Base-by-base conservation (phyloP, 2,888 invertebrate species). In the Acanthopleura granulata region DNA sequence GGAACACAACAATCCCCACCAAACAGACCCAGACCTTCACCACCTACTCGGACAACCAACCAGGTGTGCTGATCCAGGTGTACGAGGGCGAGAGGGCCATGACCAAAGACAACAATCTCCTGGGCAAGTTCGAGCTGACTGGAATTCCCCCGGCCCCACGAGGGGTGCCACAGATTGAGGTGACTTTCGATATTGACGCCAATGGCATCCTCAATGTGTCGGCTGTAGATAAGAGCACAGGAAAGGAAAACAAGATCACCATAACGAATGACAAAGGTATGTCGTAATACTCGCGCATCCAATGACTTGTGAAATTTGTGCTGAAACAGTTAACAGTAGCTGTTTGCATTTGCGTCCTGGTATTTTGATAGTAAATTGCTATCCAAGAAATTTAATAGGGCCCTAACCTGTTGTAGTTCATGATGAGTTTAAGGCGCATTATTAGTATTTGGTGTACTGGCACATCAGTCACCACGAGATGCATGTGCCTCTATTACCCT, bases 1-100 rank as follows among this genome's bases (percentile, higher is more conserved):
- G 98, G 77, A 99, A 98, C 93, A 97, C 97, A 40, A 97, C 97
- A 90, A 98, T 98, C 91, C 98, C 98, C 76, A 97, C 97, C 78
- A 98, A 98, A 91, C 97, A 97, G 91, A 97, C 97, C 0, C 97
- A 98, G 90, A 97, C 96, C 51, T 98, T 98, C 92, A 97, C 97
- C 83, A 98, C 98, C 4, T 98, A 97, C 91, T 96, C 97, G 0
- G 98, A 99, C 92, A 99, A 99, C 92, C 98, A 99, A 91, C 97
- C 98, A 62, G 97, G 89, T 83, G 89, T 89, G 72, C 79, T 89
- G 16, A 89, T 89, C 76, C 89, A 89, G 81, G 90, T 91, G 1
- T 91, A 83, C 77, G 91, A 91, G 77, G 91, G 91, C 70, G 91
- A 91, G 79, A 82, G 91, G 77, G 87, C 90, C 29, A 90, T 91